Evolutionary conservation across 2,113 vertebrate species (phyloP).

Genomic region (Malurus alboscapulatus): DNA sequence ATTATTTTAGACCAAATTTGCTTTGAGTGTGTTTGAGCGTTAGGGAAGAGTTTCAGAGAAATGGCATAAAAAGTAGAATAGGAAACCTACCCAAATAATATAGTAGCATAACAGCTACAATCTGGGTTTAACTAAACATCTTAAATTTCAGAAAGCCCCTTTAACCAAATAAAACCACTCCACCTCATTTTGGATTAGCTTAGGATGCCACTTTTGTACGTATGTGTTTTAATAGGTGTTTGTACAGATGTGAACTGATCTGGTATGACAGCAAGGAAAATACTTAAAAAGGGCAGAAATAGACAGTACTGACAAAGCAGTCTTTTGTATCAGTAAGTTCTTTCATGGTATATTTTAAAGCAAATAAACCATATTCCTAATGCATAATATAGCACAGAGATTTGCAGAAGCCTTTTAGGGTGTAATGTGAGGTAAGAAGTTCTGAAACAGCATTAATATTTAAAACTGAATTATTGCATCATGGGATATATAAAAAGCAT

Average conservation of each 20-base stretch:
- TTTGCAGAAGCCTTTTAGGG: constrained; percentile 74
- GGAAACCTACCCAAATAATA: background rate
- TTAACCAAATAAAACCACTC: constrained; percentile 27
- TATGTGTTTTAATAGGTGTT: background rate
- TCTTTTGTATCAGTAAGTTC: background rate
- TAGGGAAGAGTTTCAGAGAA: background rate
- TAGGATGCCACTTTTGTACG: constrained; percentile 11
- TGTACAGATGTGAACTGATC: constrained; percentile 20
- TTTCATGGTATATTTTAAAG: constrained; percentile 35
- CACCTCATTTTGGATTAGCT: constrained; percentile 23
- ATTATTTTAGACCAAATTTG: background rate
- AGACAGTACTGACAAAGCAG: constrained; percentile 1
- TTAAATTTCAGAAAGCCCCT: constrained; percentile 11
- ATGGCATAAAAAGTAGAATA: background rate
- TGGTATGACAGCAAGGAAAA: constrained; percentile 45
- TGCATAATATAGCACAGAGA: constrained; percentile 56
- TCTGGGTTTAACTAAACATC: background rate
- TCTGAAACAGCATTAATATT: constrained; percentile 70
- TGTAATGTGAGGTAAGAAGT: constrained; percentile 64
- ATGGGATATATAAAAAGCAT: constrained; percentile 90
- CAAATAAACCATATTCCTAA: constrained; percentile 45
- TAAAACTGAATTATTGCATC: constrained; percentile 76
- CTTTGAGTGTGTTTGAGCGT: background rate
- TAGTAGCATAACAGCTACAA: background rate
- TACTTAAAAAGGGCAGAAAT: constrained; percentile 20